Conservation (phyloP, 2,797 vertebrate species). For the Lycodopsis pacificus region DNA sequence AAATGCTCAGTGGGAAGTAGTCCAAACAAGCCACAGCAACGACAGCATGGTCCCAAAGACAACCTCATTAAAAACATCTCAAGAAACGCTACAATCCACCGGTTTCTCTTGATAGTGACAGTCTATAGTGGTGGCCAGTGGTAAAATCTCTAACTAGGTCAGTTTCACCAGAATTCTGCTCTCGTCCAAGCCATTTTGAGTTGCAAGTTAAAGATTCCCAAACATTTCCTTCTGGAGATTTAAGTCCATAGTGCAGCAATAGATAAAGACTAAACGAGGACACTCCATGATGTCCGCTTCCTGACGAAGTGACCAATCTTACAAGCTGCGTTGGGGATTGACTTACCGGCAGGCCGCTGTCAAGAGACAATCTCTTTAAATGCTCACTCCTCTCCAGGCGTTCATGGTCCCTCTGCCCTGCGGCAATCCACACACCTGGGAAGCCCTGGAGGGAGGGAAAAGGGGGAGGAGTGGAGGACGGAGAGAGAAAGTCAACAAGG, state of each 20-base stretch:
- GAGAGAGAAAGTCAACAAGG: constrained; percentile 65
- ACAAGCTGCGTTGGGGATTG: constrained; percentile 19
- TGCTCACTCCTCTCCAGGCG: constrained; percentile 85
- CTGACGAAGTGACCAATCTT: constrained; percentile 10
- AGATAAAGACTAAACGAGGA: constrained; percentile 12
- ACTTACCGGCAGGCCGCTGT: constrained; percentile 89
- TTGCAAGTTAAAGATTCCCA: not conserved
- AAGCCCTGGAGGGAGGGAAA: constrained; percentile 65
- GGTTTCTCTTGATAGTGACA: not conserved
- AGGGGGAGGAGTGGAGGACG: constrained; percentile 46
- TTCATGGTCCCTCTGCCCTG: constrained; percentile 81
- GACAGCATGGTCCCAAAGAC: constrained; percentile 4
- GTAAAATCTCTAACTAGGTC: not conserved
- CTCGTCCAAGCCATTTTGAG: not conserved
- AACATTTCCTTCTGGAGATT: not conserved
- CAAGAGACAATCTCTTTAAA: constrained; percentile 87
- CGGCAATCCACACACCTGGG: constrained; percentile 77
- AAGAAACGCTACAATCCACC: not conserved
- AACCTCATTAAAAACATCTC: not conserved
- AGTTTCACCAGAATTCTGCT: not conserved
- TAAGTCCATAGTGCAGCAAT: not conserved
- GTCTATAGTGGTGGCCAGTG: not conserved
- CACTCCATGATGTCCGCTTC: constrained; percentile 10
- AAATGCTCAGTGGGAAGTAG: constrained; percentile 20
- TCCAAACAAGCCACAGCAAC: constrained; percentile 20